A percentile compares a stretch with the other conserved stretches of the same genome.
Conservation (phyloP, 1,140 invertebrate species). For the Euglossa dilemma region DNA sequence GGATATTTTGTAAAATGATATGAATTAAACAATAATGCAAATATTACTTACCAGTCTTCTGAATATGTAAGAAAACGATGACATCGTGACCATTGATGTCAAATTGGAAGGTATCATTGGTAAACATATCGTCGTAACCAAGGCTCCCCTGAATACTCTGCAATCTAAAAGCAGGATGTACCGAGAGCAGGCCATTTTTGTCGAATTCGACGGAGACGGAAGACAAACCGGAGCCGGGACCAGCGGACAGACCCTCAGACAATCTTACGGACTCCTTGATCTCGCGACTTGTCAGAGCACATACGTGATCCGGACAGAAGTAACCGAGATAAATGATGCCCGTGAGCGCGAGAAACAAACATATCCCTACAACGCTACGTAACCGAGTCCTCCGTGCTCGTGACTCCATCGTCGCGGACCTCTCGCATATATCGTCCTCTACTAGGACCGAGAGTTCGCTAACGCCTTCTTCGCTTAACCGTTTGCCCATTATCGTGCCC, state of each 20-base stretch:
- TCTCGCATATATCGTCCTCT: constrained; percentile 67
- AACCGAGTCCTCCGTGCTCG: constrained; percentile 82
- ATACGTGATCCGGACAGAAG: constrained; percentile 93
- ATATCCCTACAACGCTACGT: constrained; percentile 89
- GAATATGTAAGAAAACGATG: constrained; percentile 99
- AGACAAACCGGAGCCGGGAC: constrained; percentile 82
- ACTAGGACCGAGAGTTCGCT: constrained; percentile 73
- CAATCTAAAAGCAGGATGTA: constrained; percentile 79
- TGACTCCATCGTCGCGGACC: constrained; percentile 75
- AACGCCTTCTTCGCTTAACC: constrained; percentile 65
- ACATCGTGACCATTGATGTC: constrained; percentile 96
- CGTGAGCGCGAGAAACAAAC: constrained; percentile 89
- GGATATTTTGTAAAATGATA: background rate
- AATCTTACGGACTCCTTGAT: constrained; percentile 78
- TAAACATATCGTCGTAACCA: constrained; percentile 90
- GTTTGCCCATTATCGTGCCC: constrained; percentile 74
- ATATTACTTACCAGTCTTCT: constrained; percentile 90
- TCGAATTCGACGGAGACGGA: constrained; percentile 74
- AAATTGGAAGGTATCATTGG: constrained; percentile 92
- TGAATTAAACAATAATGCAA: background rate
- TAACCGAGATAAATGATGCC: constrained; percentile 94
- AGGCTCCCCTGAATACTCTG: constrained; percentile 81
- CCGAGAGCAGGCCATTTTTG: constrained; percentile 74
- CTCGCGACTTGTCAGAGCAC: constrained; percentile 88
- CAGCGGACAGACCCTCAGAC: constrained; percentile 75